A percentile compares a stretch with the other conserved stretches of the same genome.
phyloP scores from a whole-genome alignment of 2,888 invertebrate genomes.

The Tinea pellionella region DNA sequence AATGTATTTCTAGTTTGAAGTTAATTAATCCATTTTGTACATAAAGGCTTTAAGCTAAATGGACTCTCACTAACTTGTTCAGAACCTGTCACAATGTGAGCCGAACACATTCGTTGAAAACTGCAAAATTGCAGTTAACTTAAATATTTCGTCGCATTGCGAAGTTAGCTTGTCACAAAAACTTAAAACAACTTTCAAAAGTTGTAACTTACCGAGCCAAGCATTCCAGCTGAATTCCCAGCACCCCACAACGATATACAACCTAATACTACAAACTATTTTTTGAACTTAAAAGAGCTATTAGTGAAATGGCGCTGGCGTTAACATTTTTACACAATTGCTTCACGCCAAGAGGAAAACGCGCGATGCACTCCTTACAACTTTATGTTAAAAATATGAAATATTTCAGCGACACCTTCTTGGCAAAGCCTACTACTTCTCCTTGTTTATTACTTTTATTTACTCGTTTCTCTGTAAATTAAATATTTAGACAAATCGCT shows the following conservation, averaged over 20 bases:
- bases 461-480: too few species aligned
- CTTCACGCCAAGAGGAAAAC: constrained; percentile 14
- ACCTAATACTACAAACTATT: constrained; percentile 33
- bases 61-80: not conserved
- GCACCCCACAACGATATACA: constrained; percentile 20
- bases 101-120: not conserved
- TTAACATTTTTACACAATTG: constrained; percentile 17
- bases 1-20: not conserved
- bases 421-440: constrained; percentile 15
- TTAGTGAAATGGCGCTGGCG: constrained; percentile 18
- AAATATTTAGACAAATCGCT: too few species aligned
- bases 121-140: constrained; percentile 39
- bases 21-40: not conserved
- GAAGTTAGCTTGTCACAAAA: constrained; percentile 52
- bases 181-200: constrained; percentile 32
- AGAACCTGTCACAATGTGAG: constrained; percentile 3
- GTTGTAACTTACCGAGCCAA: constrained; percentile 22
- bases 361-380: constrained; percentile 14
- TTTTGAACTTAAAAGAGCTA: constrained; percentile 21
- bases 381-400: constrained; percentile 13
- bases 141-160: constrained; percentile 34
- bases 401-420: constrained; percentile 11
- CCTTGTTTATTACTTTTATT: too few species aligned
- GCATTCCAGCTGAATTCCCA: constrained; percentile 18
- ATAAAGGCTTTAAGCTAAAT: not conserved